Evolutionary conservation across 2,113 vertebrate species (phyloP).

Genomic region (Ptyas mucosa): DNA sequence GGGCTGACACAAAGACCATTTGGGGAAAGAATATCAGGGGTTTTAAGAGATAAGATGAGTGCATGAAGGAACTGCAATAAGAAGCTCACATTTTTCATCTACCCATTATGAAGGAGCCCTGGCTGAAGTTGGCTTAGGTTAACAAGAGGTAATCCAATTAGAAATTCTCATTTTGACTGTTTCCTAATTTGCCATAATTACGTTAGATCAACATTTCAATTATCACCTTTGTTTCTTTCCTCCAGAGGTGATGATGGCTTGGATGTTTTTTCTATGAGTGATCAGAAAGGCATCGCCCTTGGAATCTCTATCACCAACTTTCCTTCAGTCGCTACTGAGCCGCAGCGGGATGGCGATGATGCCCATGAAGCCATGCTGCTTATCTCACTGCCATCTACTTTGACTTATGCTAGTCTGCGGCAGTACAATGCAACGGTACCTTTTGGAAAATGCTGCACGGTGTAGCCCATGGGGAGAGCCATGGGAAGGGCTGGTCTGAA

Average conservation of each 20-base stretch:
- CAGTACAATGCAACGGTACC: constrained; percentile 45
- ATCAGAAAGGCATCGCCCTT: constrained; percentile 84
- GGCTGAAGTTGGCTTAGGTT: not conserved
- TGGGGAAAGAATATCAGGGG: not conserved
- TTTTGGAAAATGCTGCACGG: not conserved
- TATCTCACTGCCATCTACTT: constrained; percentile 74
- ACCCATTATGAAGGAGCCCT: not conserved
- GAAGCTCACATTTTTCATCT: not conserved
- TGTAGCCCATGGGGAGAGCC: not conserved
- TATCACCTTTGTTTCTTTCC: not conserved
- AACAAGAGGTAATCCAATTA: not conserved
- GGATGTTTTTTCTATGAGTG: constrained; percentile 80
- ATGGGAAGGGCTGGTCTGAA: not conserved
- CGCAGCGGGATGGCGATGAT: constrained; percentile 83
- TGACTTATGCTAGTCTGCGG: constrained; percentile 79
- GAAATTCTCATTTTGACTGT: not conserved
- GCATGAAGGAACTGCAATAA: not conserved
- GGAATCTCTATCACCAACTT: constrained; percentile 83
- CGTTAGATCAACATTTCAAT: not conserved
- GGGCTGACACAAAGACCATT: not conserved
- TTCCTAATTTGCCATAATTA: not conserved
- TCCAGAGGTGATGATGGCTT: constrained; percentile 70
- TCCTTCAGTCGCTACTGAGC: constrained; percentile 75
- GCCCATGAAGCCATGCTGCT: constrained; percentile 86
- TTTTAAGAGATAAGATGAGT: not conserved